Base-by-base conservation (phyloP, 2,113 vertebrate species). In the Dasyornis broadbenti region DNA sequence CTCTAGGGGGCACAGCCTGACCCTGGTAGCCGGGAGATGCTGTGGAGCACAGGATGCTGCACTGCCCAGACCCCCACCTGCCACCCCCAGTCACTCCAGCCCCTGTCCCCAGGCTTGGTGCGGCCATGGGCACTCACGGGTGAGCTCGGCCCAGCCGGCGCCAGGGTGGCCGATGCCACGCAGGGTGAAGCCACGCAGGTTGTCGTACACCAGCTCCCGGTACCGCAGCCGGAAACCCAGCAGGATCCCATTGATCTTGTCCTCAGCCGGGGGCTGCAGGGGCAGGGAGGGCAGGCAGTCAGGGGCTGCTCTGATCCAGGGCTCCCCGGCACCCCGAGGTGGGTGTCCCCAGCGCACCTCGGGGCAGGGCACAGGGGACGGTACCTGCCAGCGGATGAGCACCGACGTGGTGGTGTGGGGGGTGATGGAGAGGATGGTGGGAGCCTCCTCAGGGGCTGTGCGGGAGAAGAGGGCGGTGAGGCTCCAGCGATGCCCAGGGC, bases 391-490 rank as follows among this genome's bases (percentile, higher is more conserved):
- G 86, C 98, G 98, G 97, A 99, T 99, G 84, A 99, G 97, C 96
- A 99, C 99, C 0, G 99, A 99, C 0, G 99, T 99, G 22, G 99
- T 99, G 64, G 99, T 99, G 97, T 99, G 99, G 0, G 99, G 99
- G 1, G 98, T 99, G 94, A 99, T 98, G 0, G 99, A 99, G 64
- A 99, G 96, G 68, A 99, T 98, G 39, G 95, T 86, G 82, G 99
- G 99, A 1, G 99, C 98, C 94, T 99, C 98, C 28, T 99, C 99
- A 0, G 99, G 99, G 75, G 98, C 99, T 99, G 98, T 3, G 5
- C 39, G 44, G 45, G 10, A 93, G 24, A 93, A 88, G 37, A 0
- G 10, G 15, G 45, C 1, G 8, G 45, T 94, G 92, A 95, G 77
- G 56, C 26, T 57, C 21, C 0, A 1, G 57, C 13, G 84, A 11